phyloP scores from a whole-genome alignment of 92 coral and sea anemone genomes.

The Epizoanthus ramosus region DNA sequence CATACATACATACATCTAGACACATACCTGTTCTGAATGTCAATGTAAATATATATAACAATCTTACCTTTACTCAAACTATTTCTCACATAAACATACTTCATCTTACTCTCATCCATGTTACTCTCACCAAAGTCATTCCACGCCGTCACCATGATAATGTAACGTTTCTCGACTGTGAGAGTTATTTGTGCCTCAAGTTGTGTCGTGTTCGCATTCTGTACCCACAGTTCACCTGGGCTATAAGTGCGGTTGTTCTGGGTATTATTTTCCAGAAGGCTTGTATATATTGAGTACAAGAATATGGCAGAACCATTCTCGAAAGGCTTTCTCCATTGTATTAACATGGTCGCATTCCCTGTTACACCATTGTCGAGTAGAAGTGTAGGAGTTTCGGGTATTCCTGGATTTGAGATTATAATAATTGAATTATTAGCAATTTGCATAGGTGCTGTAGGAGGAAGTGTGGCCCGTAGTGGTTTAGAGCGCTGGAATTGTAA shows the following conservation, averaged over 20 bases:
- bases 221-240: neutral
- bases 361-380: neutral
- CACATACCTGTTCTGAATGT: too few species aligned
- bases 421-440: too few species aligned
- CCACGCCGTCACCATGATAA: constrained; percentile 5
- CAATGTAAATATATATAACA: too few species aligned
- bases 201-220: neutral
- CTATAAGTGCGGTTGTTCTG: neutral
- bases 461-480: too few species aligned
- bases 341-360: neutral
- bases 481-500: too few species aligned
- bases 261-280: neutral
- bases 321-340: constrained; percentile 7
- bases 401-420: constrained; percentile 10
- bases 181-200: neutral
- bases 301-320: constrained; percentile 21
- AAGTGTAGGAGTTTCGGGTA: constrained; percentile 2
- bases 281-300: constrained; percentile 2
- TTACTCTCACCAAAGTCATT: constrained; percentile 22
- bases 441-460: too few species aligned
- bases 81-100: neutral
- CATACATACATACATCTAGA: too few species aligned
- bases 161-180: neutral
- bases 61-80: neutral
- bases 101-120: neutral